Conservation (phyloP, 2,888 invertebrate species). For the Pycnomerus fuliginosus region DNA sequence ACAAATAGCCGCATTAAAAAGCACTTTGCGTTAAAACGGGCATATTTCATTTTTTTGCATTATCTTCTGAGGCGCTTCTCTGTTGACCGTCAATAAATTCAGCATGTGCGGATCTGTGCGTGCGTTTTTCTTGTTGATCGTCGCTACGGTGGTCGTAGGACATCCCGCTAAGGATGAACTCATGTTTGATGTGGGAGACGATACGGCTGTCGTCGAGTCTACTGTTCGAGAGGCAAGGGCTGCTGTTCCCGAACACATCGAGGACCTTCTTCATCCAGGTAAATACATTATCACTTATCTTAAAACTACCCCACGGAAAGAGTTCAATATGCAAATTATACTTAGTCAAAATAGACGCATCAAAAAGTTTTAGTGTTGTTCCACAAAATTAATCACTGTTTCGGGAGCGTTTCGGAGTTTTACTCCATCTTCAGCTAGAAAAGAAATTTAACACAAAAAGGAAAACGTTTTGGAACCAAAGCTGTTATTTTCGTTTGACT, state of each 20-base stretch:
- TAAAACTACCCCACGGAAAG: too few species aligned
- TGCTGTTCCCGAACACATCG: constrained; percentile 47
- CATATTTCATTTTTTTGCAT: constrained; percentile 17
- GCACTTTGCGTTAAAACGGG: constrained; percentile 13
- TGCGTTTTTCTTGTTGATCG: constrained; percentile 14
- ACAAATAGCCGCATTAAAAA: constrained; percentile 23
- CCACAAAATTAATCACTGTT: too few species aligned
- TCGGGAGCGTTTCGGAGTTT: too few species aligned
- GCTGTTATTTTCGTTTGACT: too few species aligned
- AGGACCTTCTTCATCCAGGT: constrained; percentile 46
- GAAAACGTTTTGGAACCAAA: too few species aligned
- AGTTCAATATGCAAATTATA: too few species aligned
- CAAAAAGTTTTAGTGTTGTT: too few species aligned
- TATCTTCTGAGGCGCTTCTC: constrained; percentile 19
- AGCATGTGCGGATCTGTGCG: constrained; percentile 11
- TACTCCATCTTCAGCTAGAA: too few species aligned
- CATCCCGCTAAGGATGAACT: constrained; percentile 33
- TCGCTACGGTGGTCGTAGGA: constrained; percentile 12
- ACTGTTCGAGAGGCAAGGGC: constrained; percentile 60
- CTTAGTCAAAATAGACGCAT: too few species aligned
- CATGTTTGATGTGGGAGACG: constrained; percentile 50
- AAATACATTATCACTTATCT: constrained; percentile 17
- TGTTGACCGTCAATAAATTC: constrained; percentile 27
- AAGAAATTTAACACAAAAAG: too few species aligned
- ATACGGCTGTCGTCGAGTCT: constrained; percentile 59